Percentiles rank a stretch among this genome's conserved stretches.
phyloP scores from a whole-genome alignment of 1,140 invertebrate genomes.

The Trachymyrmex septentrionalis region DNA sequence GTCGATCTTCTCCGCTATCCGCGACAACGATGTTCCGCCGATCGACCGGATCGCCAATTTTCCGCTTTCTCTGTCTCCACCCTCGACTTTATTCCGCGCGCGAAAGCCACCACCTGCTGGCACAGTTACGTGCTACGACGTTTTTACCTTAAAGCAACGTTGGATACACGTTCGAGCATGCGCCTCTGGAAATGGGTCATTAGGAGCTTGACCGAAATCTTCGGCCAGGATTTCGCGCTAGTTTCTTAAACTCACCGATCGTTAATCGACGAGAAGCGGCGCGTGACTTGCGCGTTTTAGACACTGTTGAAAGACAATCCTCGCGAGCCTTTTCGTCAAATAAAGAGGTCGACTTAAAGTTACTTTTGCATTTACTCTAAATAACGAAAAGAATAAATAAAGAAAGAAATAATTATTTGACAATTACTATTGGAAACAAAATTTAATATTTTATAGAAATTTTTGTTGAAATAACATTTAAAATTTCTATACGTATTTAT shows the following conservation, averaged over 20 bases:
- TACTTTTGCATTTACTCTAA: background rate
- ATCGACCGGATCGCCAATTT: background rate
- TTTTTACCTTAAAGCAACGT: constrained; percentile 62
- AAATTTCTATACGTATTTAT: no score
- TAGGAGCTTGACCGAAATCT: constrained; percentile 68
- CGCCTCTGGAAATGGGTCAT: constrained; percentile 70
- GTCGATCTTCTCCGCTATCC: constrained; percentile 3
- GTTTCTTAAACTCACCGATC: constrained; percentile 45
- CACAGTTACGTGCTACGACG: background rate
- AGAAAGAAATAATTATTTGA: background rate
- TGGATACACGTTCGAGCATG: constrained; percentile 50
- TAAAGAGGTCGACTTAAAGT: background rate
- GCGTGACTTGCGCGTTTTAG: constrained; percentile 7
- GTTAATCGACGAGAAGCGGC: constrained; percentile 16
- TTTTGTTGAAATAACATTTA: background rate
- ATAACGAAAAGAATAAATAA: no score
- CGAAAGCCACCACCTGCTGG: constrained; percentile 23
- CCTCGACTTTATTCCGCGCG: constrained; percentile 24
- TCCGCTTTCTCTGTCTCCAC: background rate
- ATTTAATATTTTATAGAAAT: background rate
- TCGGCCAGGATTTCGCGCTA: constrained; percentile 39
- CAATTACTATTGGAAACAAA: background rate
- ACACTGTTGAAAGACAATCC: background rate
- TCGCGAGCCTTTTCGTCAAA: background rate
- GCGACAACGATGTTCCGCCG: background rate